These are phyloP conservation scores for Cynopterus sphinx DNA, from an alignment of 2,797 vertebrate species.

Conservation along the genomic window DNA sequence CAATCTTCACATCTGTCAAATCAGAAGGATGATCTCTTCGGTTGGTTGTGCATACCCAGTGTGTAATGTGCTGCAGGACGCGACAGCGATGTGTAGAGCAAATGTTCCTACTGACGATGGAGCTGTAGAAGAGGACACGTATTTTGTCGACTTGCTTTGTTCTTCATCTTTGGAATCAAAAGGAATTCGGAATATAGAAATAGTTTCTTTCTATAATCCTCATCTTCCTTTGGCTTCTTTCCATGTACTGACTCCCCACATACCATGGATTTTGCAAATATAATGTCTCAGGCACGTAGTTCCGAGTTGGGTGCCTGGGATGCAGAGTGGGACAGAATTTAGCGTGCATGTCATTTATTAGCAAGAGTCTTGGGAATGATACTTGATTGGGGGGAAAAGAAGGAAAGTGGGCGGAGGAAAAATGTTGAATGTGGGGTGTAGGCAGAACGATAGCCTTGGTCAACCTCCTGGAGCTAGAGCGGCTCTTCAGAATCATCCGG, in stretches of 20 bases:
- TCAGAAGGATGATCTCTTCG: neutral
- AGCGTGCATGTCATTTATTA: fast-evolving
- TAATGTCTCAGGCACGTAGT: neutral
- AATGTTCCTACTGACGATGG: fast-evolving
- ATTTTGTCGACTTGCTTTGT: neutral
- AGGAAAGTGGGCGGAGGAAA: fast-evolving
- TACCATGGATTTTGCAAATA: neutral
- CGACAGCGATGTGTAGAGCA: fast-evolving
- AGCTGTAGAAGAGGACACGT: fast-evolving
- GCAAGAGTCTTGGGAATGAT: neutral
- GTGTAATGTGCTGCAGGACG: neutral
- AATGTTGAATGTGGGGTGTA: too few species aligned
- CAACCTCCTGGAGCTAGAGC: neutral
- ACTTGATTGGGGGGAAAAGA: neutral
- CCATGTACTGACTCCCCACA: fast-evolving
- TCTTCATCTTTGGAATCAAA: neutral
- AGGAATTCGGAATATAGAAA: fast-evolving
- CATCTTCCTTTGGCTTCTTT: neutral
- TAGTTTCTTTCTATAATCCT: neutral
- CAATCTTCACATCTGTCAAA: neutral
- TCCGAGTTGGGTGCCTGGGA: neutral
- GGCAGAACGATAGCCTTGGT: fast-evolving
- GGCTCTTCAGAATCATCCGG: neutral
- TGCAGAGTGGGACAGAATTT: neutral
- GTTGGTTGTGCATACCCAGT: fast-evolving